Conservation (phyloP, 2,113 vertebrate species). For the Alouatta palliata region DNA sequence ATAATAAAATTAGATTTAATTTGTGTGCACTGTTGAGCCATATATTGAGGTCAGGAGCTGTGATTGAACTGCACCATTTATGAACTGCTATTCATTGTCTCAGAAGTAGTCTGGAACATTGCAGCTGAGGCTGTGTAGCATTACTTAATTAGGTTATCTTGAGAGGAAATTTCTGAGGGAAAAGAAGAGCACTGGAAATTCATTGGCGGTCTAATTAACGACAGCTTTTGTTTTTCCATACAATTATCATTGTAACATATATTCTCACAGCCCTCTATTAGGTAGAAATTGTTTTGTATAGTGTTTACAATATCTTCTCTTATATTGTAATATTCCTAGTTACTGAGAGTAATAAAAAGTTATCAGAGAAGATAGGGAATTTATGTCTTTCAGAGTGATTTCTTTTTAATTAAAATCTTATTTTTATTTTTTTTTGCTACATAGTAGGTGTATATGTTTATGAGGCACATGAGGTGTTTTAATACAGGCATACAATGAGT, state of each 20-base stretch:
- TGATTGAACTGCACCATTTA: constrained; percentile 16
- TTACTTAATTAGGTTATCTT: constrained; percentile 16
- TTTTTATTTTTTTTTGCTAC: too few relatives aligned
- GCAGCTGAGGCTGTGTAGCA: background rate
- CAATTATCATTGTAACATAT: background rate
- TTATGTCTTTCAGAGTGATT: background rate
- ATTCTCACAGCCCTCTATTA: background rate
- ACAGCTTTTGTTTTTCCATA: background rate
- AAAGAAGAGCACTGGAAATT: background rate
- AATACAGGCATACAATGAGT: too few relatives aligned
- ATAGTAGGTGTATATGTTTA: too few relatives aligned
- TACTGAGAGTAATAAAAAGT: background rate
- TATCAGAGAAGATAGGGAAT: background rate
- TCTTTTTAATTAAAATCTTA: too few relatives aligned
- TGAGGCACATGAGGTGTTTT: too few relatives aligned
- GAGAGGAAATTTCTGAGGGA: constrained; percentile 40
- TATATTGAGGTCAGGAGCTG: background rate
- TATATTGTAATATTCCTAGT: background rate
- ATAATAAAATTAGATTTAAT: background rate
- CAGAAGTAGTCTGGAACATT: constrained; percentile 40
- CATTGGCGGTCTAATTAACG: background rate
- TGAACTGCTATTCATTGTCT: constrained; percentile 11
- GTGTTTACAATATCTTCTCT: background rate
- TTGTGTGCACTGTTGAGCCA: background rate
- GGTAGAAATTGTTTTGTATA: background rate